Conservation (phyloP, 2,113 vertebrate genomes). For the Podocnemis expansa region DNA sequence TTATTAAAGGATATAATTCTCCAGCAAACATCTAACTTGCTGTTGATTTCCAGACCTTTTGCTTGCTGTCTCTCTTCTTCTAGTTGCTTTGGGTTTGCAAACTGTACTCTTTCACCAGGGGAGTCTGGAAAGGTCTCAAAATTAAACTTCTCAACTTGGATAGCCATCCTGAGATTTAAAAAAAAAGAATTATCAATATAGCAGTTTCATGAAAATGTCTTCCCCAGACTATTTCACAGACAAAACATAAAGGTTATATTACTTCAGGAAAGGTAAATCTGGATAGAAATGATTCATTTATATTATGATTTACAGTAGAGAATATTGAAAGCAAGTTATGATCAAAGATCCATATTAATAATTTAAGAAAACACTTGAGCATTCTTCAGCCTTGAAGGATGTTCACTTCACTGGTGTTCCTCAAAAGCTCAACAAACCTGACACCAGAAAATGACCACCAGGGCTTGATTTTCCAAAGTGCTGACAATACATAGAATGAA, state of each 20-base stretch:
- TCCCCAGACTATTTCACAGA: neutral
- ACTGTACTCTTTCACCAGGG: conserved; percentile 77
- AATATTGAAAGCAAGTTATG: neutral
- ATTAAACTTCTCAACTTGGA: conserved; percentile 97
- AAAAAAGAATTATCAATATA: neutral
- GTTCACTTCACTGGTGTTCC: neutral
- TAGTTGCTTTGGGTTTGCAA: conserved; percentile 83
- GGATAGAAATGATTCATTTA: neutral
- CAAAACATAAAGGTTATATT: neutral
- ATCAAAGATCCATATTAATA: neutral
- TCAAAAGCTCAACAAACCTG: neutral
- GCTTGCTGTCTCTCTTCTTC: conserved; percentile 92
- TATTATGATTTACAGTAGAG: neutral
- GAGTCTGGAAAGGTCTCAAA: conserved; percentile 88
- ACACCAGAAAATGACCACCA: neutral
- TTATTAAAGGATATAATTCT: conserved; percentile 93
- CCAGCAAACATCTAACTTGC: conserved; percentile 92
- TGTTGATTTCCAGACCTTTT: conserved; percentile 90
- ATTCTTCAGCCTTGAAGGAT: neutral
- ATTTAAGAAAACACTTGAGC: neutral
- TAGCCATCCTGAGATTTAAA: conserved; percentile 88
- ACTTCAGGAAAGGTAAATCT: neutral
- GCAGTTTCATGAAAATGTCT: neutral
- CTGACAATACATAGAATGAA: neutral
- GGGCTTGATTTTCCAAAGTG: neutral